These are phyloP conservation scores for Hydropotes inermis DNA, from an alignment of 2,113 vertebrate genomes.

Conservation along the genomic window DNA sequence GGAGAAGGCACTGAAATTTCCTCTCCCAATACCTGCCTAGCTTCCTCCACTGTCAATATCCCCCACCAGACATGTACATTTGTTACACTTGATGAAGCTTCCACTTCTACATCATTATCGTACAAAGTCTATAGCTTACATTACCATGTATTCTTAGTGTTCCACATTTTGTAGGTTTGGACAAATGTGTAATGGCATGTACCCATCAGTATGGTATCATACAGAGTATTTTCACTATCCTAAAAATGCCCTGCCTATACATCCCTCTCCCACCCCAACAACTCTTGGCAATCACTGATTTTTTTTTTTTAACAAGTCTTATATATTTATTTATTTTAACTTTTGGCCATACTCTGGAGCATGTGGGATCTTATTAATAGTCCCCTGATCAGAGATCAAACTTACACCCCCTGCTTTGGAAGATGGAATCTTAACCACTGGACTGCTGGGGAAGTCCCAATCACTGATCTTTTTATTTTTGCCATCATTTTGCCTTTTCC, in stretches of 20 bases:
- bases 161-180: not conserved
- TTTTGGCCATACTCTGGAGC: not conserved
- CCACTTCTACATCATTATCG: not conserved
- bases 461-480: not conserved
- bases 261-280: not conserved
- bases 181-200: not conserved
- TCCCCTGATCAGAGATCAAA: not conserved
- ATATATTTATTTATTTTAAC: not conserved
- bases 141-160: not conserved
- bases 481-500: not conserved
- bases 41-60: not conserved
- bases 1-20: not conserved
- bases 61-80: not conserved
- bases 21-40: not conserved
- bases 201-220: not conserved
- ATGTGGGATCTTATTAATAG: not conserved
- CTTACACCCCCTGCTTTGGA: not conserved
- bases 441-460: rapidly evolving
- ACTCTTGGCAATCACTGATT: not conserved
- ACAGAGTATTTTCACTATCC: not conserved
- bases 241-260: not conserved
- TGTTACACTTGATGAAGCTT: not conserved
- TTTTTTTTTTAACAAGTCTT: not conserved
- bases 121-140: not conserved
- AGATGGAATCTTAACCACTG: not conserved